Percentiles rank a stretch among this genome's conserved stretches.
Conservation (phyloP, 2,797 vertebrate genomes). For the Paedocypris micromegethes region DNA sequence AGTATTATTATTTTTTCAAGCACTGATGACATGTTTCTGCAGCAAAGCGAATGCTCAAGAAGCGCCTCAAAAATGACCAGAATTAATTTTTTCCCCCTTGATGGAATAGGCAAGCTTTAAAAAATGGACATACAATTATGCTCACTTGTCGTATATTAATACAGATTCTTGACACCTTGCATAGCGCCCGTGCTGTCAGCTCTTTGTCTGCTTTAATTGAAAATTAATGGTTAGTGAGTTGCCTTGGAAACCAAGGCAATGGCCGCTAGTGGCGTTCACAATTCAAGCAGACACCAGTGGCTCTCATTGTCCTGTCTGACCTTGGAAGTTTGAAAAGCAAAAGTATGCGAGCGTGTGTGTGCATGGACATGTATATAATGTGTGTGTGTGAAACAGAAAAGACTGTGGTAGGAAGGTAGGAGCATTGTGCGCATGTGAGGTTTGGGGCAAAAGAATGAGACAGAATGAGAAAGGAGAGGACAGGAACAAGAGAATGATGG, state of each 20-base stretch:
- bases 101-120: constrained; percentile 66
- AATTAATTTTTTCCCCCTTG: too few species aligned
- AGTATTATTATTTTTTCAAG: too few species aligned
- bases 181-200: constrained; percentile 98
- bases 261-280: constrained; percentile 79
- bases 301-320: constrained; percentile 95
- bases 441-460: constrained; percentile 34
- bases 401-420: constrained; percentile 60
- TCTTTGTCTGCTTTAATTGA: constrained; percentile 99
- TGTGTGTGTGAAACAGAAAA: too few species aligned
- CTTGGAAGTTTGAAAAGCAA: constrained; percentile 82
- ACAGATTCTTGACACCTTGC: constrained; percentile 99
- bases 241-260: constrained; percentile 90
- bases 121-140: constrained; percentile 99
- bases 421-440: constrained; percentile 60
- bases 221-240: constrained; percentile 99
- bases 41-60: too few species aligned
- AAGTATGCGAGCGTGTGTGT: too few species aligned
- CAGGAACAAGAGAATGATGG: constrained; percentile 54
- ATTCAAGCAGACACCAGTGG: constrained; percentile 93
- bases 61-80: too few species aligned
- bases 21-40: too few species aligned
- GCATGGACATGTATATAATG: too few species aligned
- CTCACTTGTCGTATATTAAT: constrained; percentile 99
- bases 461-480: constrained; percentile 42